Evolutionary conservation across 2,797 vertebrate species (phyloP).

Genomic region (Aphelocoma californica): DNA sequence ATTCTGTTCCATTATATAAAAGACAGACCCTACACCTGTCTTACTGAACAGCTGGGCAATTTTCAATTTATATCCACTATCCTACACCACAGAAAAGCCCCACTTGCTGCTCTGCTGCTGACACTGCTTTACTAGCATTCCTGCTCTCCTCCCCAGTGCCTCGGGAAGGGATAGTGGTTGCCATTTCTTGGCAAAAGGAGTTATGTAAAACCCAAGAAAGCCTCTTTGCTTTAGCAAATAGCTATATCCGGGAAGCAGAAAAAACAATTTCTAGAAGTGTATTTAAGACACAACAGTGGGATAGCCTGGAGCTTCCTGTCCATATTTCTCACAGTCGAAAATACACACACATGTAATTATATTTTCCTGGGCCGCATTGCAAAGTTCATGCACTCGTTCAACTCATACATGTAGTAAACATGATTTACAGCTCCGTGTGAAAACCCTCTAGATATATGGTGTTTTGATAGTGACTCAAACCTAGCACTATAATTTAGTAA

Average conservation of each 20-base stretch:
- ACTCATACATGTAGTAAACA: conserved; percentile 50
- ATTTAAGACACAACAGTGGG: conserved; percentile 3
- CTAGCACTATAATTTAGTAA: conserved; percentile 63
- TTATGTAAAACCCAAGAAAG: background rate
- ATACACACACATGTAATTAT: conserved; percentile 34
- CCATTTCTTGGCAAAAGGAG: background rate
- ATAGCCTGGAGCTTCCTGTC: conserved; percentile 23
- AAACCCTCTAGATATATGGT: conserved; percentile 60
- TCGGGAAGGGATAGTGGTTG: background rate
- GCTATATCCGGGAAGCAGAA: conserved; percentile 17
- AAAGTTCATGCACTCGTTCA: conserved; percentile 49
- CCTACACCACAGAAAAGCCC: conserved; percentile 30
- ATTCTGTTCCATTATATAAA: conserved; percentile 63
- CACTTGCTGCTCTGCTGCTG: conserved; percentile 45
- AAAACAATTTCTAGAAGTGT: conserved; percentile 4
- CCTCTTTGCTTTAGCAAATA: background rate
- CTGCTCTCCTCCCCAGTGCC: background rate
- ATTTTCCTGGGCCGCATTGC: conserved; percentile 31
- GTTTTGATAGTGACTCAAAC: conserved; percentile 65
- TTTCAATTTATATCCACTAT: conserved; percentile 67
- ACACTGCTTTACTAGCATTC: conserved; percentile 32
- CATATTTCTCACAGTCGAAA: conserved; percentile 47
- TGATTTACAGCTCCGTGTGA: conserved; percentile 62
- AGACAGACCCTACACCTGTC: conserved; percentile 70
- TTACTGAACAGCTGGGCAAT: conserved; percentile 70